phyloP scores from a whole-genome alignment of 1,140 invertebrate genomes.

The honey bee (Apis mellifera) region Amel_HAv3.1 CM009932.2:11225501-11226000 shows the following conservation, averaged over 20 bases:
- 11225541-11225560: constrained; percentile 52
- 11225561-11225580: constrained; percentile 19
- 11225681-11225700: constrained; percentile 1
- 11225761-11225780: neutral
- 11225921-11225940: constrained; percentile 62
- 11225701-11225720: neutral
- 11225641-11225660: constrained; percentile 4
- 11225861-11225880: constrained; percentile 34
- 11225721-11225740: no score
- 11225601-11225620: constrained; percentile 27
- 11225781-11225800: neutral
- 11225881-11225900: constrained; percentile 27
- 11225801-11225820: neutral
- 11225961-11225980: constrained; percentile 74
- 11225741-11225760: neutral
- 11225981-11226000: constrained; percentile 62
- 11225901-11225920: neutral
- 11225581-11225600: constrained; percentile 35
- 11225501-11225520: constrained; percentile 59
- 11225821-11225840: neutral
- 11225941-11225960: constrained; percentile 67
- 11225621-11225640: constrained; percentile 12
- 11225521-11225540: constrained; percentile 45
- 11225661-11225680: neutral
- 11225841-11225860: neutral